These are phyloP conservation scores for Hemithea aestivaria DNA, from an alignment of 2,888 invertebrate genomes.

Conservation along the genomic window DNA sequence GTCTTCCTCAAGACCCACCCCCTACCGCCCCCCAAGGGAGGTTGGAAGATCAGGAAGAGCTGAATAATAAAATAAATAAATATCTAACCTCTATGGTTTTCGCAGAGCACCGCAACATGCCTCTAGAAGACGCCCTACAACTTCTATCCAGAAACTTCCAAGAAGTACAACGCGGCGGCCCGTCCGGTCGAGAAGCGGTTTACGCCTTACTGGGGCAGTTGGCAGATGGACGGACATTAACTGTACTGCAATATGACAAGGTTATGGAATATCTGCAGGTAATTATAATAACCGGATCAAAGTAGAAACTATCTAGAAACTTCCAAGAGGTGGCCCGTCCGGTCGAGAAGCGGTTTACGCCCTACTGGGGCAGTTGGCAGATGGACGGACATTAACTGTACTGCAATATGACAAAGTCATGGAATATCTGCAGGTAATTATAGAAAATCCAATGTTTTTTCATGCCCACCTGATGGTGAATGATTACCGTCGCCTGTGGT, in stretches of 20 bases:
- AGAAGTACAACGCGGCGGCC: slow-evolving; percentile 74
- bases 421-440: slow-evolving; percentile 63
- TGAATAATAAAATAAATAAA: no score
- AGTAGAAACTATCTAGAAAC: slow-evolving; percentile 7
- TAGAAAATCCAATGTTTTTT: no score
- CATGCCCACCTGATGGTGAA: no score
- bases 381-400: slow-evolving; percentile 87
- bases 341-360: slow-evolving; percentile 84
- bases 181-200: slow-evolving; percentile 81
- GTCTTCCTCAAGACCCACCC: no score
- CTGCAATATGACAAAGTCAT: slow-evolving; percentile 89
- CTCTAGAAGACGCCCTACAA: slow-evolving; percentile 92
- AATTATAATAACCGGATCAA: slow-evolving; percentile 4
- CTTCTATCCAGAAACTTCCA: slow-evolving; percentile 85
- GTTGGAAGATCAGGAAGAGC: no score
- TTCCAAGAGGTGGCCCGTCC: slow-evolving; percentile 74
- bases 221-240: slow-evolving; percentile 88
- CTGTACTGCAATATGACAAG: slow-evolving; percentile 88
- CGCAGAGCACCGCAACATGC: slow-evolving; percentile 97
- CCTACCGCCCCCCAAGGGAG: no score
- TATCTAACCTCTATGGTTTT: background rate
- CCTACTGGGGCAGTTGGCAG: slow-evolving; percentile 88
- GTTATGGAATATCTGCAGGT: slow-evolving; percentile 79
- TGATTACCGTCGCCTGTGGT: no score
- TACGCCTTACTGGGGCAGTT: slow-evolving; percentile 87